Conservation (phyloP, 1,140 invertebrate species). For the Caenorhabditis briggsae region DNA sequence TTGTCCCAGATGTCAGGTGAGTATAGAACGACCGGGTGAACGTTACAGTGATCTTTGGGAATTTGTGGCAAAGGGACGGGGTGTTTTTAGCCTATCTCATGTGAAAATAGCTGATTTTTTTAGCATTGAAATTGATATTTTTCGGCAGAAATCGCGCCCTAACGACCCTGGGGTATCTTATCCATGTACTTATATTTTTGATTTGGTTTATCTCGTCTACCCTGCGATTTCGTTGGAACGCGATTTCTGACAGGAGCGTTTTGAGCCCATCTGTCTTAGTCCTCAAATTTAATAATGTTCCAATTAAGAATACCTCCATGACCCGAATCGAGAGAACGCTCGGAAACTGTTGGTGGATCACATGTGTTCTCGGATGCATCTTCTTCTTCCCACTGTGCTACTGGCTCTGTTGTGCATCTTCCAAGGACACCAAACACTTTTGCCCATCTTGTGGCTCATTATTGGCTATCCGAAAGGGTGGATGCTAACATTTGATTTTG, state of each 20-base stretch:
- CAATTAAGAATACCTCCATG: background rate
- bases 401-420: conserved; percentile 9
- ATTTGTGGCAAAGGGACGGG: too few species aligned
- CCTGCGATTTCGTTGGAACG: too few species aligned
- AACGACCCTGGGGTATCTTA: too few species aligned
- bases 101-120: too few species aligned
- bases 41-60: too few species aligned
- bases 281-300: background rate
- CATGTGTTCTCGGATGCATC: background rate
- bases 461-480: background rate
- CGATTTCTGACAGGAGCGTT: too few species aligned
- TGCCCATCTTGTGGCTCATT: background rate
- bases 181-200: too few species aligned
- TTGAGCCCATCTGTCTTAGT: too few species aligned
- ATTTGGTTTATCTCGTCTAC: too few species aligned
- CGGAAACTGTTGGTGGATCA: conserved; percentile 10
- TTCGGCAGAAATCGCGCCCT: too few species aligned
- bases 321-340: background rate
- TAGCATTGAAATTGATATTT: too few species aligned
- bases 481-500: conserved; percentile 11
- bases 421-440: conserved; percentile 2
- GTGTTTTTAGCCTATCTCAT: too few species aligned
- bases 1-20: conserved; percentile 11
- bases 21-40: background rate
- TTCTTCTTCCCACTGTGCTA: conserved; percentile 19